Percentiles rank a stretch among this genome's conserved stretches.
Conservation (phyloP, 1,140 invertebrate species). For the Bombus affinis region DNA sequence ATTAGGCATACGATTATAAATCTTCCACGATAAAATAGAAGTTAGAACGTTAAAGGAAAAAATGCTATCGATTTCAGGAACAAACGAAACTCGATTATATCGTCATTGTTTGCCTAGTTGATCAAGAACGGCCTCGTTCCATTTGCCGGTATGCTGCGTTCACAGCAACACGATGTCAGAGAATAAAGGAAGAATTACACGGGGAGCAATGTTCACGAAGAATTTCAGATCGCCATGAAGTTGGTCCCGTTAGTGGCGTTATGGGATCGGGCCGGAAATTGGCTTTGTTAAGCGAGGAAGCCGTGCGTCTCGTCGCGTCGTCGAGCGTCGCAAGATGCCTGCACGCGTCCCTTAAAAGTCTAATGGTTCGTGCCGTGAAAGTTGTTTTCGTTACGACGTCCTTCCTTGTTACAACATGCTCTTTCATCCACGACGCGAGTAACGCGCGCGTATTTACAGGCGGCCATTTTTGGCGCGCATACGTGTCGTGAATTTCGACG, state of each 20-base stretch:
- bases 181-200: constrained; percentile 3
- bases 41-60: neutral
- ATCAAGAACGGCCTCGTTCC: neutral
- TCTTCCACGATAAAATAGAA: no score
- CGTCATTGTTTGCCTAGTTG: neutral
- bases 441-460: constrained; percentile 1
- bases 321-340: constrained; percentile 28
- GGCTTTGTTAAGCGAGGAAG: constrained; percentile 59
- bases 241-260: constrained; percentile 55
- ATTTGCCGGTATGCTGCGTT: neutral
- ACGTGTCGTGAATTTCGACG: constrained; percentile 19
- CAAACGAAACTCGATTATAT: no score
- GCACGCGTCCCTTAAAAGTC: constrained; percentile 56
- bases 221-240: constrained; percentile 48
- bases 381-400: constrained; percentile 24
- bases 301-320: constrained; percentile 44
- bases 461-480: neutral
- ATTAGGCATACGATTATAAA: neutral
- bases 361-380: constrained; percentile 59
- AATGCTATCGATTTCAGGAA: neutral
- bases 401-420: constrained; percentile 5
- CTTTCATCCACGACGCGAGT: neutral
- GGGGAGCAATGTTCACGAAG: constrained; percentile 23
- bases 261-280: constrained; percentile 53
- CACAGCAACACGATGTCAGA: no score